A percentile compares a stretch with the other conserved stretches of the same genome.
Evolutionary conservation across 1,140 invertebrate species (phyloP).

Genomic region (Plutomurus gul): DNA sequence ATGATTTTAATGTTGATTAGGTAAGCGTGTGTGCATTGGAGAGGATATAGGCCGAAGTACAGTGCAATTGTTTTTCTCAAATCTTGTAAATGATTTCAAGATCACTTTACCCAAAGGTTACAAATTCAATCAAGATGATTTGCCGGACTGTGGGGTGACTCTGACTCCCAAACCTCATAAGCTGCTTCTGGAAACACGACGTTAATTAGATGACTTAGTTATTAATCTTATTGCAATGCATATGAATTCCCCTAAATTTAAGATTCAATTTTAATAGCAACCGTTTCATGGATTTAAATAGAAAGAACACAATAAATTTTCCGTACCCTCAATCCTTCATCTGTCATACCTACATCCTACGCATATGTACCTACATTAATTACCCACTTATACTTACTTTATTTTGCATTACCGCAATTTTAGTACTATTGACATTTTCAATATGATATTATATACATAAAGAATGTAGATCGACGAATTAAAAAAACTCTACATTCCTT

Average conservation of each 20-base stretch:
- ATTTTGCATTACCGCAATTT: too few species aligned
- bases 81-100: constrained; percentile 68
- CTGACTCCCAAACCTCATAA: constrained; percentile 67
- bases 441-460: not conserved
- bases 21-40: constrained; percentile 82
- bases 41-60: constrained; percentile 81
- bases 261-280: not conserved
- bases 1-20: constrained; percentile 58
- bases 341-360: too few species aligned
- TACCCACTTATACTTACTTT: too few species aligned
- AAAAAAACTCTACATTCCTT: not conserved
- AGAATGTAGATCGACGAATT: too few species aligned
- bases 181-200: constrained; percentile 59
- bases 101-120: constrained; percentile 58
- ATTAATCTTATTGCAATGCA: not conserved
- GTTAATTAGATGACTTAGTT: too few species aligned
- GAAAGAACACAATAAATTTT: too few species aligned
- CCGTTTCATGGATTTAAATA: too few species aligned
- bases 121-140: constrained; percentile 56
- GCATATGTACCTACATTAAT: too few species aligned
- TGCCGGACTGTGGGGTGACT: constrained; percentile 69
- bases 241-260: not conserved
- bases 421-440: not conserved
- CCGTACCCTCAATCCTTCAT: too few species aligned
- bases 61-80: constrained; percentile 67